Evolutionary conservation across 92 coral and sea anemone species (phyloP).

Genomic region (Virgularia gustaviana): DNA sequence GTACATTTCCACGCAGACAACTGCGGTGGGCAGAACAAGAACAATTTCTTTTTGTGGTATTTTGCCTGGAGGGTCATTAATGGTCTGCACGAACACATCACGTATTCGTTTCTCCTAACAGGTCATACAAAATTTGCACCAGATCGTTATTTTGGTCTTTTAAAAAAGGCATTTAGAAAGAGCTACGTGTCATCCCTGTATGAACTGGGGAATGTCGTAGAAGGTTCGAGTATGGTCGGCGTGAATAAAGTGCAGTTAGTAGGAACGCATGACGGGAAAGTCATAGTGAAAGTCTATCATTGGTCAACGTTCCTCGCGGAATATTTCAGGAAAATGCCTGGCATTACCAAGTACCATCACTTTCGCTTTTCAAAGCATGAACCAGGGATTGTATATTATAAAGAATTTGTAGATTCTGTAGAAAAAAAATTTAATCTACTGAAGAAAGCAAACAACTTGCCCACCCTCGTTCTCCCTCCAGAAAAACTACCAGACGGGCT

Average conservation of each 20-base stretch:
- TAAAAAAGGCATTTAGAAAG: too few species aligned
- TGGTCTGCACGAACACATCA: slow-evolving; percentile 13
- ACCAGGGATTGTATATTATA: slow-evolving; percentile 23
- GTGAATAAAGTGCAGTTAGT: too few species aligned
- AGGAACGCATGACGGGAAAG: slow-evolving; percentile 36
- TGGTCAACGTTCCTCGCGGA: slow-evolving; percentile 36
- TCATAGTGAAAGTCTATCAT: slow-evolving; percentile 29
- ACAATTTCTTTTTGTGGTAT: too few species aligned
- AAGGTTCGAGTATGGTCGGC: too few species aligned
- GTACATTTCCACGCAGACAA: slow-evolving; percentile 28
- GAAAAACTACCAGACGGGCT: slow-evolving; percentile 17
- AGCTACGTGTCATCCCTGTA: too few species aligned
- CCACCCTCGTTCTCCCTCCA: slow-evolving; percentile 1
- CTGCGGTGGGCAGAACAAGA: too few species aligned
- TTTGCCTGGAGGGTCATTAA: too few species aligned
- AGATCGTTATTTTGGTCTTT: slow-evolving; percentile 26
- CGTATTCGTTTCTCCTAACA: slow-evolving; percentile 10
- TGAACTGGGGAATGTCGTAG: too few species aligned
- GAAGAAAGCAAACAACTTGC: not conserved
- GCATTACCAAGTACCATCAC: too few species aligned
- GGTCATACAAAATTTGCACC: slow-evolving; percentile 44
- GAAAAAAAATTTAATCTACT: slow-evolving; percentile 18
- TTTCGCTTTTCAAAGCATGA: slow-evolving; percentile 12
- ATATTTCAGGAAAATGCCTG: too few species aligned
- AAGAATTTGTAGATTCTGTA: slow-evolving; percentile 17